Base-by-base conservation (phyloP, 2,797 vertebrate genomes). In the Sebastolobus alascanus region DNA sequence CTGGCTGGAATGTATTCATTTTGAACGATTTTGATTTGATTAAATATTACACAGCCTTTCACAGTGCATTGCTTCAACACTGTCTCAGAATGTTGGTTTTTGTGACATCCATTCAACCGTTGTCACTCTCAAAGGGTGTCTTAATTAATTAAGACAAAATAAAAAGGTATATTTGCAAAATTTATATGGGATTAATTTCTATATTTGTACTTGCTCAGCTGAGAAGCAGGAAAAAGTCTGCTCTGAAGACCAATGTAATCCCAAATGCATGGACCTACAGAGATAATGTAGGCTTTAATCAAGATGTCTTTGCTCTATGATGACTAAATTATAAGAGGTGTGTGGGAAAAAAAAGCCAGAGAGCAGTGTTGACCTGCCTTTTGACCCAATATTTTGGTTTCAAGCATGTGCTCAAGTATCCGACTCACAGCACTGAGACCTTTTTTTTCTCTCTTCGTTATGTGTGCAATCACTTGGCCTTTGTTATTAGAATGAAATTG, bases 401-500 rank as follows among this genome's bases (percentile, higher is more conserved):
- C 18, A 3, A n/a, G 52, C 14, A 27, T 27, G 54, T 13, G 22
- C 40, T 61, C 31, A 29, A 13, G 8, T 35, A 52, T 52, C n/a
- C 18, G 16, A 46, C 38, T 66, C 11, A 11, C 64, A 33, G 20
- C 31, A 29, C 14, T 20, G 43, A 70, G 8, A 27, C 40, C 16
- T 46, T 16, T 79, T 55, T 58, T 46, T 56, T 38, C 56, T 40
- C 22, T 61, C 64, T 71, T 60, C 13, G 40, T 82, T 83, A 76
- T 82, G 75, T 75, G 77, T 37, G 76, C 68, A 68, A 77, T 82
- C 68, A 71, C 64, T 85, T 83, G 74, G 68, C 77, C 73, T 72
- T 83, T 79, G 67, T 84, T 80, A 90, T 89, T 87, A 85, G 78
- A 87, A 68, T 67, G 66, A 83, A 82, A 88, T 81, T 81, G 80